These are phyloP conservation scores for Latrodectus geometricus DNA, from an alignment of 1,140 invertebrate genomes.

Conservation along the genomic window DNA sequence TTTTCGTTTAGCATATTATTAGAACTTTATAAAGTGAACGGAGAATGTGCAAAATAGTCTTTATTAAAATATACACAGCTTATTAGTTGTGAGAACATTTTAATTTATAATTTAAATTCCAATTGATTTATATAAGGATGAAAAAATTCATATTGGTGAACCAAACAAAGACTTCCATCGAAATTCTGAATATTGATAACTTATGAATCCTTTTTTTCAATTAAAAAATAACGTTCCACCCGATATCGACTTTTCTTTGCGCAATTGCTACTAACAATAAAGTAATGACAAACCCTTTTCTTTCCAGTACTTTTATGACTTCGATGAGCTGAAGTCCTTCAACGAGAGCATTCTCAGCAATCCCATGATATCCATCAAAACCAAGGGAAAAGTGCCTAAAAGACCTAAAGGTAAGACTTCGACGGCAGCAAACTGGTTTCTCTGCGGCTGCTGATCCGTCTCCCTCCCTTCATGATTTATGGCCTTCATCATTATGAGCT, in stretches of 20 bases:
- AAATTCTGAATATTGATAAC: too few species aligned
- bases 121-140: too few species aligned
- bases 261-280: background rate
- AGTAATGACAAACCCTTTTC: background rate
- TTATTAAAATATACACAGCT: too few species aligned
- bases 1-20: too few species aligned
- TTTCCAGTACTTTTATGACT: constrained; percentile 83
- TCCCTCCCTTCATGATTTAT: background rate
- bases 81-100: too few species aligned
- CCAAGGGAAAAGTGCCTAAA: constrained; percentile 84
- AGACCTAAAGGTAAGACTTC: constrained; percentile 80
- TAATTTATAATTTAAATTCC: too few species aligned
- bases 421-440: background rate
- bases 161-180: too few species aligned
- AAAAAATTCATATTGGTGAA: too few species aligned
- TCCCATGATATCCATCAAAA: constrained; percentile 87
- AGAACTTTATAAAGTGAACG: too few species aligned
- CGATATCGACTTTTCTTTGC: background rate
- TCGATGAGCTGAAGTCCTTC: constrained; percentile 84
- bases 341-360: constrained; percentile 85
- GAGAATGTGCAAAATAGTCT: too few species aligned
- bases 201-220: too few species aligned
- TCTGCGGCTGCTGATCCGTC: background rate
- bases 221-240: background rate
- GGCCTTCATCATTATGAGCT: too few species aligned